Evolutionary conservation across 2,888 invertebrate species (phyloP).

Genomic region (Drosophila koepferae): DNA sequence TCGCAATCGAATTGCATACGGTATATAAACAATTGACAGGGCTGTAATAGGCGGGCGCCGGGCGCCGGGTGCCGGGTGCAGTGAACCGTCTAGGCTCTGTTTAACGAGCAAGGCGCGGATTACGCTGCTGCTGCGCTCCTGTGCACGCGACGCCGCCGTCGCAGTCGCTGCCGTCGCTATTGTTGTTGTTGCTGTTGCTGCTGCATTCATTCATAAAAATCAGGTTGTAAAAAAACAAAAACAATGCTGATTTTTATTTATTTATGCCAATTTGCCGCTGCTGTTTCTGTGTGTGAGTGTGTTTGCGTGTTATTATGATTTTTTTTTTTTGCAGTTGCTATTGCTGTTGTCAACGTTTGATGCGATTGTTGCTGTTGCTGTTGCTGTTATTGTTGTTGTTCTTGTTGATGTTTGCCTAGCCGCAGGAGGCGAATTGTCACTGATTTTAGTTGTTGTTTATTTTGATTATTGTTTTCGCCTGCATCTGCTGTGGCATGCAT

Average conservation of each 20-base stretch:
- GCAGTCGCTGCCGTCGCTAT: conserved; percentile 27
- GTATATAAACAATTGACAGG: conserved; percentile 28
- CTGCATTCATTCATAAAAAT: conserved; percentile 81
- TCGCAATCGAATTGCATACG: conserved; percentile 50
- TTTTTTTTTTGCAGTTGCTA: conserved; percentile 11
- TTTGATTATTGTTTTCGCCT: conserved; percentile 51
- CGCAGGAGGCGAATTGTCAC: conserved; percentile 62
- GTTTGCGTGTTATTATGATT: conserved; percentile 16
- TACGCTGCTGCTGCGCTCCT: conserved; percentile 61
- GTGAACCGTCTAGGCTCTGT: conserved; percentile 4
- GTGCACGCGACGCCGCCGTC: conserved; percentile 62
- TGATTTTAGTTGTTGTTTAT: conserved; percentile 54
- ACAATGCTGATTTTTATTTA: conserved; percentile 65
- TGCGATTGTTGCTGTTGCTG: not conserved
- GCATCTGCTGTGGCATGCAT: conserved; percentile 33
- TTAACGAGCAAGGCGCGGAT: conserved; percentile 29
- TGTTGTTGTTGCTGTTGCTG: conserved; percentile 36
- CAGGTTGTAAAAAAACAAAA: conserved; percentile 75
- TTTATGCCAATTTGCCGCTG: conserved; percentile 78
- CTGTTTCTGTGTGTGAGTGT: conserved; percentile 24
- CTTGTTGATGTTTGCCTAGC: conserved; percentile 36
- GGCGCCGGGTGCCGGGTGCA: conserved; percentile 14
- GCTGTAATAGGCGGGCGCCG: conserved; percentile 29
- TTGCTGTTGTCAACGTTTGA: conserved; percentile 17
- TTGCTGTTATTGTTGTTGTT: conserved; percentile 26